Conservation (phyloP, 2,797 vertebrate genomes). For the Podarcis siculus region DNA sequence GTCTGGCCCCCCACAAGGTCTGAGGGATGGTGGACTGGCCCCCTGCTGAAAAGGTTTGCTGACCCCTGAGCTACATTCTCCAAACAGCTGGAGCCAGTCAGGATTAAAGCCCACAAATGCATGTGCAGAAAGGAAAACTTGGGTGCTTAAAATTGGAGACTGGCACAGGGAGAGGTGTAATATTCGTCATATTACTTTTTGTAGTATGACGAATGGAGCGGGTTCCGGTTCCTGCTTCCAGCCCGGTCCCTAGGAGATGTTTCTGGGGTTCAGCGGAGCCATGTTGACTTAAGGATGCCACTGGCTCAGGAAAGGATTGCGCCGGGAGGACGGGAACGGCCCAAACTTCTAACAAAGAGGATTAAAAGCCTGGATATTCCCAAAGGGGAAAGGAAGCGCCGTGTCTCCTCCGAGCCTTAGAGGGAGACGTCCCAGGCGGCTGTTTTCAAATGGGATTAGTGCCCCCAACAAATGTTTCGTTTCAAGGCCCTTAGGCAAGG, state of each 20-base stretch:
- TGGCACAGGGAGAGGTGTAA: conserved; percentile 19
- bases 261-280: accelerated
- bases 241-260: background rate
- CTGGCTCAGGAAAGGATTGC: background rate
- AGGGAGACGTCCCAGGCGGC: background rate
- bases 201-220: background rate
- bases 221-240: background rate
- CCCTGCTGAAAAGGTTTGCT: too few relatives aligned
- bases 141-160: conserved; percentile 49
- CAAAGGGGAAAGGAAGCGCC: background rate
- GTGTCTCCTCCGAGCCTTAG: background rate
- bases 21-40: too few relatives aligned
- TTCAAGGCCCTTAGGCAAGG: conserved; percentile 9
- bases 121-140: background rate
- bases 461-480: background rate
- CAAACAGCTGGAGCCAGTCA: background rate
- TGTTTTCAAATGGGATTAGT: background rate
- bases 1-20: too few relatives aligned
- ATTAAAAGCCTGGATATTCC: background rate
- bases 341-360: background rate
- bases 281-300: background rate
- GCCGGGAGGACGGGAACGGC: background rate
- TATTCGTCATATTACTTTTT: too few relatives aligned
- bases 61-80: background rate
- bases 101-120: background rate